Conservation (phyloP, 2,888 invertebrate species). For the Prosapia bicincta region DNA sequence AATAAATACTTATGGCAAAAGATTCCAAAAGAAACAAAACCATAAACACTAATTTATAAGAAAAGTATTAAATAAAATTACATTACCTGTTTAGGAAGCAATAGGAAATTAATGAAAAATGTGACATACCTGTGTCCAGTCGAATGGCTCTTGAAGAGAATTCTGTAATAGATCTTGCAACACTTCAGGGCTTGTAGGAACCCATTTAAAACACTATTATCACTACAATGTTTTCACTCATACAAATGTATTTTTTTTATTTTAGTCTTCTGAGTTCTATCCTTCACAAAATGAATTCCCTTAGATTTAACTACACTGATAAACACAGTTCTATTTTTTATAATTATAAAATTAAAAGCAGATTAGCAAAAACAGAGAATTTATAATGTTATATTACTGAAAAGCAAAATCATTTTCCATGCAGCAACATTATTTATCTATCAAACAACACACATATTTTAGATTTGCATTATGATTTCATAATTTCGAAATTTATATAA, state of each 20-base stretch:
- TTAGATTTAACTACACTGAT: not conserved
- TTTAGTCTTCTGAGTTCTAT: not conserved
- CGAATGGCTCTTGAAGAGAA: not conserved
- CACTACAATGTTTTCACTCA: not conserved
- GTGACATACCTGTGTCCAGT: not conserved
- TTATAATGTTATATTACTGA: not conserved
- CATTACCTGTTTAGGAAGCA: not conserved
- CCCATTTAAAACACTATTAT: not conserved
- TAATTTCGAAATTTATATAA: no score
- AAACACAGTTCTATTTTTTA: not conserved
- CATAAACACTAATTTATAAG: no score
- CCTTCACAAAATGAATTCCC: not conserved
- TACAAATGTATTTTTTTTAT: not conserved
- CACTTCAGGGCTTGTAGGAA: not conserved
- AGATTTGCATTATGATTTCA: no score
- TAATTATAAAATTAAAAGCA: not conserved
- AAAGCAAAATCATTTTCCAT: not conserved
- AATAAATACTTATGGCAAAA: no score
- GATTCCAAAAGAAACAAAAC: no score
- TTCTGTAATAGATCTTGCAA: not conserved
- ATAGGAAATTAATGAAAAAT: not conserved
- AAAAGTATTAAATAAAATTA: no score
- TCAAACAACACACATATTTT: not conserved
- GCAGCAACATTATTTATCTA: not conserved
- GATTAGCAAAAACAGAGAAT: not conserved